Conservation (phyloP, 2,797 vertebrate genomes). For the Spondyliosoma cantharus region DNA sequence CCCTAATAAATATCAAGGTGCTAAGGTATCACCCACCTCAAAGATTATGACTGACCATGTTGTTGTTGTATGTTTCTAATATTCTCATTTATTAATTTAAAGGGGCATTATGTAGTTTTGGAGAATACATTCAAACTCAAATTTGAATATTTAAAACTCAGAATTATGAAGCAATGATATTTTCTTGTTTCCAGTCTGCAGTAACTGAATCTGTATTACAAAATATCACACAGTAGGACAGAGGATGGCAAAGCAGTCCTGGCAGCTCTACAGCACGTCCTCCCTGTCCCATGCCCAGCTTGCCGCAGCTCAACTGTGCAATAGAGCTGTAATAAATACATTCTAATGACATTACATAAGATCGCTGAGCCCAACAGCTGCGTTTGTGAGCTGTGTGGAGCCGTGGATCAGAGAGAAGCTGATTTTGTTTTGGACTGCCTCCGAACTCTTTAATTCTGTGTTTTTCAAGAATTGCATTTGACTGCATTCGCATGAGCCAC, state of each 20-base stretch:
- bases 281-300: slow-evolving; percentile 32
- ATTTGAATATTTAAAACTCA: no score
- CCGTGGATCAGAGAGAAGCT: slow-evolving; percentile 63
- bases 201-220: slow-evolving; percentile 1
- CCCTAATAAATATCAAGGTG: no score
- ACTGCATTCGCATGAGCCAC: slow-evolving; percentile 9
- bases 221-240: slow-evolving; percentile 8
- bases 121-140: no score
- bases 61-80: background rate
- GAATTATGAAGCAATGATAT: background rate
- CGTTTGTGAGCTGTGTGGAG: slow-evolving; percentile 29
- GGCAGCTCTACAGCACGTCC: background rate
- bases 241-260: slow-evolving; percentile 16
- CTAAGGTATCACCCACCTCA: no score
- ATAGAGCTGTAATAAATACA: slow-evolving; percentile 75
- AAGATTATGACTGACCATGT: background rate
- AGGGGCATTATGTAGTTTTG: no score
- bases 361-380: slow-evolving; percentile 69
- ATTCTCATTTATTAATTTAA: background rate
- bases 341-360: slow-evolving; percentile 79
- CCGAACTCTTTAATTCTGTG: slow-evolving; percentile 51
- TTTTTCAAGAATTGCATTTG: slow-evolving; percentile 70
- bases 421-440: slow-evolving; percentile 46
- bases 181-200: slow-evolving; percentile 20
- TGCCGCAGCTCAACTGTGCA: slow-evolving; percentile 61